A percentile compares a stretch with the other conserved stretches of the same genome.
phyloP scores from a whole-genome alignment of 1,140 invertebrate genomes.

The Lasioglossum albipes region DNA sequence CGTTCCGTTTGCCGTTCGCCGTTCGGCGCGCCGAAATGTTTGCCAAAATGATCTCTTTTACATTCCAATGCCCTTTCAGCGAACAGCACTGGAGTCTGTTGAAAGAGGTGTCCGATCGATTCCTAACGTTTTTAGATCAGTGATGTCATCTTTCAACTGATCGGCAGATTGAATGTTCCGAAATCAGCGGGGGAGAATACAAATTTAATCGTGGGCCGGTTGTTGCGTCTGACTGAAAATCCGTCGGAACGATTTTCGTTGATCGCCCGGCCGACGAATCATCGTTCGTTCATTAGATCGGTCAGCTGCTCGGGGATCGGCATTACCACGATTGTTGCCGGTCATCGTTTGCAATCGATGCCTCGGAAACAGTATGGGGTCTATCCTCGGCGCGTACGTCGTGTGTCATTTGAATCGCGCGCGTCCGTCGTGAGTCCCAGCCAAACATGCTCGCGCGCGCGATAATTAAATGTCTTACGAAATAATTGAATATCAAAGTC shows the following conservation, averaged over 20 bases:
- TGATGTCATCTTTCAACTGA: too few relatives aligned
- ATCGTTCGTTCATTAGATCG: conserved; percentile 60
- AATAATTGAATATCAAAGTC: conserved; percentile 25
- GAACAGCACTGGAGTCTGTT: too few relatives aligned
- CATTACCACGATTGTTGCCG: conserved; percentile 59
- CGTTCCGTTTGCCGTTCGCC: too few relatives aligned
- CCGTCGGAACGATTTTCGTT: too few relatives aligned
- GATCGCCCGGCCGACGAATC: conserved; percentile 37
- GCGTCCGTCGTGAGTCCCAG: neutral
- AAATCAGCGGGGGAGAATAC: neutral
- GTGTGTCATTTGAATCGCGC: neutral
- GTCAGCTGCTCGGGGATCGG: conserved; percentile 56
- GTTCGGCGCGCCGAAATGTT: too few relatives aligned
- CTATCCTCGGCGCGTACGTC: conserved; percentile 15
- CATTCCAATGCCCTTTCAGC: too few relatives aligned
- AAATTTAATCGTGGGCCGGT: neutral
- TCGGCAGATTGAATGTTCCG: too few relatives aligned
- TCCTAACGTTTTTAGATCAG: too few relatives aligned
- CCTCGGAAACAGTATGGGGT: conserved; percentile 53
- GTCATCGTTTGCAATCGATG: conserved; percentile 66
- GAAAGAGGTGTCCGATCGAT: too few relatives aligned
- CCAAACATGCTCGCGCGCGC: neutral
- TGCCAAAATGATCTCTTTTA: too few relatives aligned
- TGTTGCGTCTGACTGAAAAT: too few relatives aligned
- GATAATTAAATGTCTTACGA: conserved; percentile 31